Evolutionary conservation across 1,140 invertebrate species (phyloP).

Genomic region (Lucilia sericata): DNA sequence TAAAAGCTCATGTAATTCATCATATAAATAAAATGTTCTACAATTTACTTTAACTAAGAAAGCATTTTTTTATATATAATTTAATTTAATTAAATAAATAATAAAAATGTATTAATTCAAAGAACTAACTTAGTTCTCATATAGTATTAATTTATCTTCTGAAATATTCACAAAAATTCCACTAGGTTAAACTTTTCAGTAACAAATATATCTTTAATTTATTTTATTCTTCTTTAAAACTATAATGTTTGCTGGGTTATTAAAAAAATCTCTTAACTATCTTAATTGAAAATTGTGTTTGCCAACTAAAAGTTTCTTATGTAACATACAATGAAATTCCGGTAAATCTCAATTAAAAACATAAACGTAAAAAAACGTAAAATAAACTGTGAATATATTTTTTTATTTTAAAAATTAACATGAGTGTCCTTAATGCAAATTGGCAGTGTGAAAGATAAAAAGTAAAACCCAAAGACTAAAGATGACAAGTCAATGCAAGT

Average conservation of each 20-base stretch:
- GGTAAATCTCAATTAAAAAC: constrained; percentile 30
- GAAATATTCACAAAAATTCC: no score
- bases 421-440: constrained; percentile 27
- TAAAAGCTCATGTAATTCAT: neutral
- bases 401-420: constrained; percentile 1
- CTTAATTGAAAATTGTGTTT: constrained; percentile 30
- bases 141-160: no score
- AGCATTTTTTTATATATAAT: no score
- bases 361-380: no score
- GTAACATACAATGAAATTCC: neutral
- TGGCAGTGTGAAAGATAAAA: neutral
- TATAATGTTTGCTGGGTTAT: neutral
- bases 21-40: constrained; percentile 10
- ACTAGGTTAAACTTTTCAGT: no score
- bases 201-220: no score
- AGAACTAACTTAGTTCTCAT: no score
- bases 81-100: no score
- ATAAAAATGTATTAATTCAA: no score
- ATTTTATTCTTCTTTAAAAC: neutral
- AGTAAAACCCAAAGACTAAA: no score
- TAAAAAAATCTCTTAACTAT: neutral
- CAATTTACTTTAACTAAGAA: no score
- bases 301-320: neutral
- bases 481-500: neutral
- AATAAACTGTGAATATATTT: neutral